Evolutionary conservation across 2,888 invertebrate species (phyloP).

Genomic region (Drosophila mulleri): DNA sequence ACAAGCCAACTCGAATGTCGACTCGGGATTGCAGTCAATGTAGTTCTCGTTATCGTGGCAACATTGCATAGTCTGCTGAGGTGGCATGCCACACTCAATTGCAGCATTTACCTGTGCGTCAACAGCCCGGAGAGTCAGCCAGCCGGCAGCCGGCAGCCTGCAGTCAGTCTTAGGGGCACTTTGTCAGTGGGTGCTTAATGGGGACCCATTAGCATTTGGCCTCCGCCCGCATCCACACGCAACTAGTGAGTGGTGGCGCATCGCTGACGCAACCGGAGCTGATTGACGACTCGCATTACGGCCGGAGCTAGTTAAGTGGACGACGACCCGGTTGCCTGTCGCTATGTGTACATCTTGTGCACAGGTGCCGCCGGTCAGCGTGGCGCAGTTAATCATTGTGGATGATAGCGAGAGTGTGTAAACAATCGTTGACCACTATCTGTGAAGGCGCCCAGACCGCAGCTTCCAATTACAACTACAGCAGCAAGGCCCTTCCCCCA

Average conservation of each 20-base stretch:
- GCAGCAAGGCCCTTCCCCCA: constrained; percentile 20
- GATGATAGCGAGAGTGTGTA: constrained; percentile 79
- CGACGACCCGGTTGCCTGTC: constrained; percentile 36
- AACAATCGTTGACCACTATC: constrained; percentile 59
- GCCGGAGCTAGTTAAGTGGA: constrained; percentile 65
- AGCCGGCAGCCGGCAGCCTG: constrained; percentile 8
- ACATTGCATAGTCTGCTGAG: constrained; percentile 27
- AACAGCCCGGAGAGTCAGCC: constrained; percentile 59
- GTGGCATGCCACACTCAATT: constrained; percentile 56
- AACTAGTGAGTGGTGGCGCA: constrained; percentile 87
- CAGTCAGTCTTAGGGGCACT: constrained; percentile 61
- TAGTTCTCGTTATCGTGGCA: not conserved
- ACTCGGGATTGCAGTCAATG: not conserved
- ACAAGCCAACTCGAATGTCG: not conserved
- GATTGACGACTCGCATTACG: constrained; percentile 77
- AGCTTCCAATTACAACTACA: constrained; percentile 74
- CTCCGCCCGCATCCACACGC: constrained; percentile 24
- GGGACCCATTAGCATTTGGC: constrained; percentile 61
- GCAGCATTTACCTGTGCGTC: constrained; percentile 70
- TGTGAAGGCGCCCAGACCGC: constrained; percentile 50
- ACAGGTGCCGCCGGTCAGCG: constrained; percentile 60
- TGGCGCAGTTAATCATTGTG: constrained; percentile 81
- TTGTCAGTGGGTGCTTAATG: constrained; percentile 77
- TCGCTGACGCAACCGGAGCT: constrained; percentile 89
- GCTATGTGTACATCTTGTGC: constrained; percentile 70